Conservation (phyloP, 2,797 vertebrate species). For the Aotus griseimembra region DNA sequence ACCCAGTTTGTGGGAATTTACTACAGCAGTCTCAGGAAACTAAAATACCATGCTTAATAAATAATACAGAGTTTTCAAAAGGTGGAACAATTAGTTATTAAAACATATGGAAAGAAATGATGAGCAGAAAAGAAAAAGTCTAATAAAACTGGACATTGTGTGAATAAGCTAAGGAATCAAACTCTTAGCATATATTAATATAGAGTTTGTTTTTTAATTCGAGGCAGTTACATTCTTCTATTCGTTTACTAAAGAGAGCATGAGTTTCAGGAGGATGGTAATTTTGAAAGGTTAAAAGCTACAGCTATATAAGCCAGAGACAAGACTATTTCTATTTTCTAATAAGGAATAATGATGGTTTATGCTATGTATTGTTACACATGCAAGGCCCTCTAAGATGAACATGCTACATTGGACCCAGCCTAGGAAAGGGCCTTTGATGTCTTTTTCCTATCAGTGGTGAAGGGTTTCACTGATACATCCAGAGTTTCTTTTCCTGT, state of each 20-base stretch:
- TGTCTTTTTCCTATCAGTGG: neutral
- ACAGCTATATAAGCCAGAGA: no score
- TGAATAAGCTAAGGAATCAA: neutral
- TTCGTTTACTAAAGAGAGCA: neutral
- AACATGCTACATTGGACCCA: neutral
- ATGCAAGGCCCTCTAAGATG: neutral
- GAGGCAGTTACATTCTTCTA: neutral
- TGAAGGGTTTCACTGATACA: neutral
- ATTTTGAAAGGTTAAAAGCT: neutral
- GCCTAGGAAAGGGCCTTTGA: neutral
- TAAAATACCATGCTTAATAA: neutral
- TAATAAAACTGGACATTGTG: neutral
- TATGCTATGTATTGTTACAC: neutral
- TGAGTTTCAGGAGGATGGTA: neutral
- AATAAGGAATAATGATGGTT: neutral
- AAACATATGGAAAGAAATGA: neutral
- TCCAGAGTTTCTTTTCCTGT: neutral
- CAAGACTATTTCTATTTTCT: neutral
- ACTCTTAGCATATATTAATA: neutral
- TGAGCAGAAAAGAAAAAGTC: neutral
- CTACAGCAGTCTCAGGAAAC: neutral
- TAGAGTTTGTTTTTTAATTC: fast-evolving
- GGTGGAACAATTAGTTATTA: neutral
- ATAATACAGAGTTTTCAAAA: neutral
- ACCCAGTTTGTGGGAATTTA: neutral